phyloP scores from a whole-genome alignment of 2,888 invertebrate species.

The Blastobasis adustella region DNA sequence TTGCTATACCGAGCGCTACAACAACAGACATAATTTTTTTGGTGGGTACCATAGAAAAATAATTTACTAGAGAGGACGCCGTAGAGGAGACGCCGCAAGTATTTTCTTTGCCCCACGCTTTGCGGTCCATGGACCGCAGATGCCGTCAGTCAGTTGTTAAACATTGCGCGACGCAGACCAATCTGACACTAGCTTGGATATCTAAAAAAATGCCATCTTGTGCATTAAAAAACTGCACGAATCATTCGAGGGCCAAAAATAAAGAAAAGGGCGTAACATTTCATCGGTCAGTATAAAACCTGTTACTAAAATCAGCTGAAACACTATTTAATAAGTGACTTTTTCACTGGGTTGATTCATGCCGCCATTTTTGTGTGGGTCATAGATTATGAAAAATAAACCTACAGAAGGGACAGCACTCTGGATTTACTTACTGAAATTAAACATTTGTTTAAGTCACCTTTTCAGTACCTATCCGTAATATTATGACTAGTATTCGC shows the following conservation, averaged over 20 bases:
- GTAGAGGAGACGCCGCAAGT: no score
- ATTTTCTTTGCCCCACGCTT: no score
- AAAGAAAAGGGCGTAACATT: not conserved
- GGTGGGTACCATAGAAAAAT: no score
- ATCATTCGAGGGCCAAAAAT: not conserved
- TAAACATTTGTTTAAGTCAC: not conserved
- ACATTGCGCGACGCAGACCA: not conserved
- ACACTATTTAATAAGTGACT: not conserved
- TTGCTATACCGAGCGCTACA: no score
- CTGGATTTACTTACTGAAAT: not conserved
- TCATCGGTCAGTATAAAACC: not conserved
- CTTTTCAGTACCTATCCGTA: no score
- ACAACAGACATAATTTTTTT: no score
- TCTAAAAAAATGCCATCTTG: not conserved
- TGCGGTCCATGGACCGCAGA: no score
- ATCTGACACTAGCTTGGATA: not conserved
- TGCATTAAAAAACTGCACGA: not conserved
- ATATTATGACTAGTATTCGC: not conserved
- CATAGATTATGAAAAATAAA: not conserved
- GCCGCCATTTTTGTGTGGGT: not conserved
- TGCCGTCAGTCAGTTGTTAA: no score
- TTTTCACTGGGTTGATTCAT: not conserved
- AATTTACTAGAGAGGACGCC: no score
- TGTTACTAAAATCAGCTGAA: not conserved
- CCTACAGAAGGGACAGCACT: not conserved